Conservation (phyloP, 2,797 vertebrate genomes). For the Antennarius maculatus region DNA sequence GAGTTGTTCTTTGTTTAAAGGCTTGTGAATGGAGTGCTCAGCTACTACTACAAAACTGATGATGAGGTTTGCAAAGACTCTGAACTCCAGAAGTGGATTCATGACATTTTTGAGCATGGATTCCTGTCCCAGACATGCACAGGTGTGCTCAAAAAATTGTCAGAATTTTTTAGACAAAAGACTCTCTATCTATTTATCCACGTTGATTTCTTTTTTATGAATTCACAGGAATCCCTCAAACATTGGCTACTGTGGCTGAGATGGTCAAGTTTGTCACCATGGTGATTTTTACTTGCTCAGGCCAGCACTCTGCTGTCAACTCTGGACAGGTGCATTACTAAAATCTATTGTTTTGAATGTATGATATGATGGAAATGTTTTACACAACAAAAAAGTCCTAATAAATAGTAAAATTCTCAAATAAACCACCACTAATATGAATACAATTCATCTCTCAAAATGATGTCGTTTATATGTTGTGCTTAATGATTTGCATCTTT, state of each 20-base stretch:
- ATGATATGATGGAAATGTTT: too few species aligned
- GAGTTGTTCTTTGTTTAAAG: conserved; percentile 7
- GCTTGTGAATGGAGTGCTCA: conserved; percentile 27
- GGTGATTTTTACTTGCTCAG: conserved; percentile 52
- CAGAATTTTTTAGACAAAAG: too few species aligned
- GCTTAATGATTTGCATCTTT: background rate
- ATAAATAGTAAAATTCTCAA: too few species aligned
- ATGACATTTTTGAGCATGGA: conserved; percentile 29
- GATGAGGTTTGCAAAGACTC: conserved; percentile 29
- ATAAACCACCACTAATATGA: too few species aligned
- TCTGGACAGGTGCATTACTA: conserved; percentile 44
- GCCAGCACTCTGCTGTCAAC: conserved; percentile 52
- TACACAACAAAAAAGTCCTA: too few species aligned
- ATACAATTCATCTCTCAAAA: too few species aligned
- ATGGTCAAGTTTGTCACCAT: conserved; percentile 55
- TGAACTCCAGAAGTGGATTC: conserved; percentile 41
- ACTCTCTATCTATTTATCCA: too few species aligned
- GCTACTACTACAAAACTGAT: conserved; percentile 33
- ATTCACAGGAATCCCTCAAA: conserved; percentile 34
- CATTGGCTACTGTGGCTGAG: conserved; percentile 17
- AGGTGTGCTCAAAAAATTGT: conserved; percentile 12
- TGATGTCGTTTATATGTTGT: background rate
- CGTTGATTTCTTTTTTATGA: background rate
- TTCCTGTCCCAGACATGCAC: conserved; percentile 14
- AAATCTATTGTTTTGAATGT: background rate